These are phyloP conservation scores for Netelia inedita DNA, from an alignment of 2,888 invertebrate genomes.

Conservation along the genomic window DNA sequence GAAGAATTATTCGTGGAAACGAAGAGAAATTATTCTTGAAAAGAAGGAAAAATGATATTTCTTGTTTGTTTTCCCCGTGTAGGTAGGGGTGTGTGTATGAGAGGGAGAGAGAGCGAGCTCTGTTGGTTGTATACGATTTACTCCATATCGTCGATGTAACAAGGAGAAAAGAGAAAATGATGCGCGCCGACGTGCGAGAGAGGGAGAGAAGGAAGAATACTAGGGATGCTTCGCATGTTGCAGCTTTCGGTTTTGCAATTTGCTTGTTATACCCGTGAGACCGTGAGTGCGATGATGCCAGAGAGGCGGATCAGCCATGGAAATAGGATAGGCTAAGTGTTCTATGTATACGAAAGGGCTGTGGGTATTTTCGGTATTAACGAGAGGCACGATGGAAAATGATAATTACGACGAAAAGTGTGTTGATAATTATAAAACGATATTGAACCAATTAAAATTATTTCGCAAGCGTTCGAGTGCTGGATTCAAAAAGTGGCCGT, in stretches of 20 bases:
- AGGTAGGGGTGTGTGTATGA: too few species aligned
- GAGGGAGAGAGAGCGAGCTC: not conserved
- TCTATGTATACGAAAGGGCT: constrained; percentile 1
- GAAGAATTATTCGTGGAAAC: not conserved
- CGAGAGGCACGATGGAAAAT: constrained; percentile 8
- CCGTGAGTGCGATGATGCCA: constrained; percentile 43
- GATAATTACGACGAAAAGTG: constrained; percentile 44
- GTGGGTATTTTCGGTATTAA: constrained; percentile 7
- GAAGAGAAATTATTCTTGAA: not conserved
- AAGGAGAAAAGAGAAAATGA: constrained; percentile 56
- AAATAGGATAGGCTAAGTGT: constrained; percentile 42
- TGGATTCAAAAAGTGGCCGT: constrained; percentile 11
- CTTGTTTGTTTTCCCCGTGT: not conserved
- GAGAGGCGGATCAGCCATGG: constrained; percentile 38
- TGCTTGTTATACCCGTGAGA: constrained; percentile 62
- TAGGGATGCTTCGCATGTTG: constrained; percentile 7
- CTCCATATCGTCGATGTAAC: constrained; percentile 63
- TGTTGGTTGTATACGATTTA: constrained; percentile 1
- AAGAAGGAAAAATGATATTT: constrained; percentile 43
- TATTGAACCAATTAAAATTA: constrained; percentile 40
- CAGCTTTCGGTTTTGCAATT: constrained; percentile 52
- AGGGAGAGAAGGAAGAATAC: not conserved
- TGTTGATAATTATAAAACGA: constrained; percentile 28
- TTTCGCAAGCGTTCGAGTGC: constrained; percentile 5
- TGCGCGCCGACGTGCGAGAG: not conserved